phyloP scores from a whole-genome alignment of 2,797 vertebrate species.

The Phoebastria nigripes region DNA sequence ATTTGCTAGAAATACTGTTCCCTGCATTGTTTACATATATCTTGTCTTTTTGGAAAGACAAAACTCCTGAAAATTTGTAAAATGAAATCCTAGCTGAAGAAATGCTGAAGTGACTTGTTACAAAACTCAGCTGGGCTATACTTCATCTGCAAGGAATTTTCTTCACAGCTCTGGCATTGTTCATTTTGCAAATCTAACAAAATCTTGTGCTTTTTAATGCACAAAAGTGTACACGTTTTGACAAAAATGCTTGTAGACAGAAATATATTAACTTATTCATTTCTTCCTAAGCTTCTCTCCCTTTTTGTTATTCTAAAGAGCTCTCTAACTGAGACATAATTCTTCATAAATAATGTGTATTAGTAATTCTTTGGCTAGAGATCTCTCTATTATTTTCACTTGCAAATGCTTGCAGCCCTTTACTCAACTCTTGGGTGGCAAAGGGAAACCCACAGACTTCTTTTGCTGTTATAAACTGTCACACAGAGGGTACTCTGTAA shows the following conservation, averaged over 20 bases:
- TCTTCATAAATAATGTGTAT: background rate
- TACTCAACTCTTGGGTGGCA: background rate
- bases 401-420: background rate
- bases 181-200: background rate
- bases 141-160: background rate
- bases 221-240: background rate
- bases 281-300: background rate
- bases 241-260: background rate
- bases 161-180: background rate
- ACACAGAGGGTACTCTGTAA: background rate
- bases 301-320: background rate
- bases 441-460: background rate
- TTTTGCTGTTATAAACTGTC: background rate
- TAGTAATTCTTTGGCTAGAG: background rate
- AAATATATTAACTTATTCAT: background rate
- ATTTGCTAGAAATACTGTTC: background rate
- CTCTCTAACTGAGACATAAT: background rate
- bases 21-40: background rate
- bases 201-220: background rate
- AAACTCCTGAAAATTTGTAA: background rate
- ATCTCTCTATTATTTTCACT: background rate
- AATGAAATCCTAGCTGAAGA: background rate
- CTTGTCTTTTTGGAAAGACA: background rate
- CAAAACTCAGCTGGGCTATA: background rate
- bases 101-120: background rate